Base-by-base conservation (phyloP, 1,140 invertebrate genomes). In the Sitobion miscanthi region DNA sequence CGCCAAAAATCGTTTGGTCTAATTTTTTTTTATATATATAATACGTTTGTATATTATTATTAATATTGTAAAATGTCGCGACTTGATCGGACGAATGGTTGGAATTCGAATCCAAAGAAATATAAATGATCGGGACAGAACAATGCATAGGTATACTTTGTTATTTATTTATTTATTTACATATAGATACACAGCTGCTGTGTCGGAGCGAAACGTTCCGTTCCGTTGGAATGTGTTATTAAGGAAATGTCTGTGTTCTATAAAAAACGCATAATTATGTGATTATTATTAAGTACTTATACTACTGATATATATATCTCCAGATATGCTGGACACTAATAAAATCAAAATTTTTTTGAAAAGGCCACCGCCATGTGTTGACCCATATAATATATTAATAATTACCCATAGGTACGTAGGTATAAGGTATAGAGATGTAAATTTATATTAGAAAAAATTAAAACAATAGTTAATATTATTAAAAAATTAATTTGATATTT, bases 1-100 rank as follows among this genome's bases (percentile, higher is more conserved):
- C 20, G 52, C 89, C 89, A 90, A 90, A 90, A 90, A 62, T 54
- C 30, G 35, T 89, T 89, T 38, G n/a, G n/a, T 69, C 62, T 69
- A 69, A 30, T 69, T 69, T 69, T 69, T 7, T 69, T n/a, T 9
- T 69, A 42, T 3, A 4, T 42, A 42, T 47, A 9, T 47, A 47
- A 69, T n/a, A 69, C 11, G 62, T 69, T n/a, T 69, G 62, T n/a
- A 69, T 47, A 47, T 47, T 69, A 30, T 30, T 69, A 69, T 69
- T 69, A n/a, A 14, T 30, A 69, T 69, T 69, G 9, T 69, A 69
- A 69, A 14, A 69, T n/a, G 9, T 30, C 11, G 9, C 11, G 62
- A 69, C 11, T 69, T 14, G 7, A 83, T 42, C 42, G 20, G 82
- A 83, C 8, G 35, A 83, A 42, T 9, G 25, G 9, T 38, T 23